Evolutionary conservation across 2,113 vertebrate genomes (phyloP), one percentile per base, ranked within the genome.

Genomic region (Salvelinus namaycush): DNA sequence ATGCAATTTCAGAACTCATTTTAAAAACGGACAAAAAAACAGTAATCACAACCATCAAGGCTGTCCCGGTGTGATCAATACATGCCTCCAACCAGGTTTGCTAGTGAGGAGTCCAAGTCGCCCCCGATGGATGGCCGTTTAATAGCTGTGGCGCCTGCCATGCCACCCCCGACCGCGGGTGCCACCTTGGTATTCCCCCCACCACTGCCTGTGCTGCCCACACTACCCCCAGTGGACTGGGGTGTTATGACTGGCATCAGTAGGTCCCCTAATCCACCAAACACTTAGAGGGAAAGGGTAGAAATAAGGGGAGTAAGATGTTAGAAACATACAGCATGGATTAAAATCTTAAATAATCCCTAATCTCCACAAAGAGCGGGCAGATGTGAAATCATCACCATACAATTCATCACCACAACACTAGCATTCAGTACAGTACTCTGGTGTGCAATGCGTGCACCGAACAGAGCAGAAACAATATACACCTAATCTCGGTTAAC

Each of bases 251-350:
- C 95, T 34, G 98, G 97, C 94, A 99, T 98, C 84, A 99, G 95
- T 91, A 99, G 94, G 88, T 97, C 97, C 75, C 96, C 98, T 98
- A 99, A 93, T 87, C 96, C 97, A 89, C 92, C 97, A 89, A 99
- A 97, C 90, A 97, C 98, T 99, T 69, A 72, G 51, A 51, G 11
- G 18, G 29, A 26, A 9, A 59, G 71, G 39, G 16, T 14, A 24
- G 64, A 44, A 13, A 22, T 34, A 62, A 64, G 31, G 67, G 39
- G 8, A 14, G 27, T 24, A 54, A 24, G 22, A 78, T 66, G 78
- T 76, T 73, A 86, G 77, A 78, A 29, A 84, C 65, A 11, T 67
- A 75, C 54, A 81, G 70, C 27, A 57, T 27, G 7, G 77, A 84
- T 85, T 81, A 87, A 76, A 81, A 79, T 13, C 54, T 68, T 70